Evolutionary conservation across 2,797 vertebrate species (phyloP), one percentile per base, ranked within the genome.

Genomic region (Pyrrhura leucotis): DNA sequence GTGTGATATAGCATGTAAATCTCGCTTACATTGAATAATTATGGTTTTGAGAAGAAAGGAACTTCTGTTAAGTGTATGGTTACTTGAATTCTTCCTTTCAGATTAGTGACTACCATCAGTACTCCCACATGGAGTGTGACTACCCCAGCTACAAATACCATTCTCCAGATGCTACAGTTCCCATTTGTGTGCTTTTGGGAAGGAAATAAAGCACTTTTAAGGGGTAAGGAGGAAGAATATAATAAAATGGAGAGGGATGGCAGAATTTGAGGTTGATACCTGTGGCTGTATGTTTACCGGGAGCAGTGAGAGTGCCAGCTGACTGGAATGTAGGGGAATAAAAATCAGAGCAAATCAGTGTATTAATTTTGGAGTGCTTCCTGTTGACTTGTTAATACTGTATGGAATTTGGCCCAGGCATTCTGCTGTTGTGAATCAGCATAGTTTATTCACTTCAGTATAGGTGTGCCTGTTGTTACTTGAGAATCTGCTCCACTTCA

Each of bases 331-430:
- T 86, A 67, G 71, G 54, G 53, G 35, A 73, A 89, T 62, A 71
- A 86, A 95, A 56, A 90, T 84, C 74, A 76, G 88, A 89, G 44
- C 71, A 80, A 68, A 89, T 95, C 67, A 87, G 51, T 93, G 80
- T 63, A 93, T 73, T 88, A 95, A 86, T 95, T 96, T 90, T 91
- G 74, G 88, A 97, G 88, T 88, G 54, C 76, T 96, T 96, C 94
- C 90, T 97, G 93, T 96, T 95, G 88, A 91, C 69, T 96, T 95
- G 95, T 94, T 95, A 95, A 91, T 95, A 86, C 73, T 93, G 72
- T 77, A 66, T 66, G 90, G 88, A 91, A 91, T 96, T 96, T 95
- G 91, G 93, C 85, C 83, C 79, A 73, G 66, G 66, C 88, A 84
- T 21, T 95, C 77, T 90, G 76, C 88, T 93, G 35, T 81, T 97